A percentile compares a stretch with the other conserved stretches of the same genome.
Evolutionary conservation across 2,797 vertebrate species (phyloP).

Genomic region (Leptatherina wallacei): DNA sequence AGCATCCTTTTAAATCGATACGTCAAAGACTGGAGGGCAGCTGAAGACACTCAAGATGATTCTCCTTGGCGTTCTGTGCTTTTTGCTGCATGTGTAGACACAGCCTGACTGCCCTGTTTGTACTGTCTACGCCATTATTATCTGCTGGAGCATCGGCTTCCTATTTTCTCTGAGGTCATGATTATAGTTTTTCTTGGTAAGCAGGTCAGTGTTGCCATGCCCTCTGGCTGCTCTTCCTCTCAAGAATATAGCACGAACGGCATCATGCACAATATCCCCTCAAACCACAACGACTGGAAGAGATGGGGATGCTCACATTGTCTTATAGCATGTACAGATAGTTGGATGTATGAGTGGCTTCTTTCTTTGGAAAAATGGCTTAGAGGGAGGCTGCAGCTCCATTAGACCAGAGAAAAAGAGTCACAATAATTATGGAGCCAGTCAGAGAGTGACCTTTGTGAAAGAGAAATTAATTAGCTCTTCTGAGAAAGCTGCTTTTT

Average conservation of each 20-base stretch:
- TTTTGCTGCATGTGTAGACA: slow-evolving; percentile 32
- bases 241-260: slow-evolving; percentile 55
- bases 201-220: slow-evolving; percentile 75
- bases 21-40: slow-evolving; percentile 44
- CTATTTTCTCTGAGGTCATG: slow-evolving; percentile 63
- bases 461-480: slow-evolving; percentile 18
- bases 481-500: slow-evolving; percentile 12
- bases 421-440: neutral
- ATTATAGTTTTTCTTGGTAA: slow-evolving; percentile 69
- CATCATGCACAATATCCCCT: slow-evolving; percentile 44
- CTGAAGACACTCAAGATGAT: slow-evolving; percentile 36
- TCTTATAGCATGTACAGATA: slow-evolving; percentile 33
- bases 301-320: slow-evolving; percentile 25
- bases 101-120: slow-evolving; percentile 28
- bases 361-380: slow-evolving; percentile 10
- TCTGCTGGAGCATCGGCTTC: slow-evolving; percentile 43
- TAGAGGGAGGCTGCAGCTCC: neutral
- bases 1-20: slow-evolving; percentile 73
- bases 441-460: slow-evolving; percentile 7
- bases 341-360: slow-evolving; percentile 31
- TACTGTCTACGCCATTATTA: slow-evolving; percentile 31
- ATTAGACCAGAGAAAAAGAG: neutral
- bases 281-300: slow-evolving; percentile 22
- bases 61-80: slow-evolving; percentile 33
- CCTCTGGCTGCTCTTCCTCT: slow-evolving; percentile 66